These are phyloP conservation scores for Aphelenchoides bicaudatus DNA, from an alignment of 2,888 invertebrate species.

Conservation along the genomic window DNA sequence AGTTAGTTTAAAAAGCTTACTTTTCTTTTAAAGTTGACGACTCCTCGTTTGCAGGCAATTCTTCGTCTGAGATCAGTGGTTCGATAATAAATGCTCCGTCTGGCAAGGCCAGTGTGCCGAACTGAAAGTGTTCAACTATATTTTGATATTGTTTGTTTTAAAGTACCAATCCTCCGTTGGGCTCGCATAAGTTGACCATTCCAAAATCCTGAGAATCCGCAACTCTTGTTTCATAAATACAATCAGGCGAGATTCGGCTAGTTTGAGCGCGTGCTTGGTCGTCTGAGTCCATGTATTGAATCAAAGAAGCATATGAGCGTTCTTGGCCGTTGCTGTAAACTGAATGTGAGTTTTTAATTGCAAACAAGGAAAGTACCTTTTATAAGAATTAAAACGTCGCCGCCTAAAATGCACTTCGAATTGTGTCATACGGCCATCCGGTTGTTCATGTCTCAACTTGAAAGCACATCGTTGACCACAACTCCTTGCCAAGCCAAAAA, in stretches of 20 bases:
- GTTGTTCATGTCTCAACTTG: slow-evolving; percentile 39
- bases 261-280: slow-evolving; percentile 39
- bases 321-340: slow-evolving; percentile 18
- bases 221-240: slow-evolving; percentile 50
- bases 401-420: slow-evolving; percentile 13
- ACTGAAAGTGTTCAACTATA: slow-evolving; percentile 39
- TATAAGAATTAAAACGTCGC: slow-evolving; percentile 12
- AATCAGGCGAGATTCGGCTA: slow-evolving; percentile 39
- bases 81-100: slow-evolving; percentile 54
- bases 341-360: slow-evolving; percentile 15
- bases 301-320: slow-evolving; percentile 39
- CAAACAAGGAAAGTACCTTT: background rate
- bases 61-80: slow-evolving; percentile 30
- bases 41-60: slow-evolving; percentile 1
- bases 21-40: too few species aligned
- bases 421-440: slow-evolving; percentile 10
- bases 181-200: slow-evolving; percentile 56
- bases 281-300: slow-evolving; percentile 49
- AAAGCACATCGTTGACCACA: slow-evolving; percentile 47
- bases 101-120: slow-evolving; percentile 51
- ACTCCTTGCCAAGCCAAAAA: slow-evolving; percentile 44
- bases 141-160: background rate
- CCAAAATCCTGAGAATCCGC: slow-evolving; percentile 38
- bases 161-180: slow-evolving; percentile 48
- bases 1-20: too few species aligned